phyloP scores from a whole-genome alignment of 2,113 vertebrate genomes.

The Poicephalus meyeri region DNA sequence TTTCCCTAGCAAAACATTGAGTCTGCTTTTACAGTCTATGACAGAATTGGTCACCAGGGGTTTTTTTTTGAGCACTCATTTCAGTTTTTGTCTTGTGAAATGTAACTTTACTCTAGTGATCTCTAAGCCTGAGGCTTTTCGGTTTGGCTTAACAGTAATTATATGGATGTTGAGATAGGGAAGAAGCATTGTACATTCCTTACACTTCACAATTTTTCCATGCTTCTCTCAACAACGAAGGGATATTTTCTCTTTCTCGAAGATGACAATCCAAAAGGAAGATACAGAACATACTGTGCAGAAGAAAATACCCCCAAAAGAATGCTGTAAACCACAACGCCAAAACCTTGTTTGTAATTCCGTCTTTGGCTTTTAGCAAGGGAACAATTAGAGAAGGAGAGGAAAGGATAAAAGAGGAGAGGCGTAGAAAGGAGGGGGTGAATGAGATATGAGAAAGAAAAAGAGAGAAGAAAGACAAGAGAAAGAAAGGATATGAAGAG shows the following conservation, averaged over 20 bases:
- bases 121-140: conserved; percentile 74
- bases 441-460: background rate
- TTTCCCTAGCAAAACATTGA: conserved; percentile 54
- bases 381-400: background rate
- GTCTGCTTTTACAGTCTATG: conserved; percentile 66
- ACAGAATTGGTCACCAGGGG: conserved; percentile 65
- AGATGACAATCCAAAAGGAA: background rate
- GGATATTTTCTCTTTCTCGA: conserved; percentile 15
- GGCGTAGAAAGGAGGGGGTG: background rate
- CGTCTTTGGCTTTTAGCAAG: conserved; percentile 28
- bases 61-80: conserved; percentile 69
- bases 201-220: conserved; percentile 66
- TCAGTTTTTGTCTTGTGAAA: conserved; percentile 76
- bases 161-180: conserved; percentile 69
- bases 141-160: conserved; percentile 78
- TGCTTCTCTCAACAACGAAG: conserved; percentile 61
- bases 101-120: conserved; percentile 74
- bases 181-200: conserved; percentile 62
- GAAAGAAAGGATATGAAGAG: background rate
- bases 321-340: background rate
- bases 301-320: conserved; percentile 21
- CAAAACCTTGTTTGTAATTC: conserved; percentile 26
- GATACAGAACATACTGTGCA: conserved; percentile 44
- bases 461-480: background rate
- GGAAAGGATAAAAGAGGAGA: background rate